phyloP scores from a whole-genome alignment of 2,797 vertebrate species.

The Poeciliopsis gracilis region DNA sequence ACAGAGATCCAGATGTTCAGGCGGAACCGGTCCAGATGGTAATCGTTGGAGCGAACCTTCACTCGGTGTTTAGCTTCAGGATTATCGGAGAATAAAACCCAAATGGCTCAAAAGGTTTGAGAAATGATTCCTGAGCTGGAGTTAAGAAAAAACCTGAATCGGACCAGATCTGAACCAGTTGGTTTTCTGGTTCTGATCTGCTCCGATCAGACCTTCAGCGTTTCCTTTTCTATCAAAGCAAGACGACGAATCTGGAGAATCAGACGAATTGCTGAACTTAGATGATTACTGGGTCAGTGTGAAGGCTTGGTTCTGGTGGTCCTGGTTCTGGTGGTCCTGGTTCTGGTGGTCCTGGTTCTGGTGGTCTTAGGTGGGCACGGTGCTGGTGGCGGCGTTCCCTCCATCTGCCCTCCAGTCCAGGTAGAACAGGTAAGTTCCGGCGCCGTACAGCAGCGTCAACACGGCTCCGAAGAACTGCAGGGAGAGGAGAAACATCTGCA shows the following conservation, averaged over 20 bases:
- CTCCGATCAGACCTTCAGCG: background rate
- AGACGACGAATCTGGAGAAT: background rate
- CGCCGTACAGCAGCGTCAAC: slow-evolving; percentile 82
- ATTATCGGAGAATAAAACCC: too few species aligned
- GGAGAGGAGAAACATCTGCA: background rate
- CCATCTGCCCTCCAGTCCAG: slow-evolving; percentile 84
- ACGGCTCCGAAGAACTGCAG: slow-evolving; percentile 88
- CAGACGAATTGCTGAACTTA: background rate
- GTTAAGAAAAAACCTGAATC: too few species aligned
- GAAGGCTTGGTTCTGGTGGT: background rate
- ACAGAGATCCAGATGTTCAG: background rate
- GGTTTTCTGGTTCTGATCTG: background rate
- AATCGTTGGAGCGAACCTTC: too few species aligned
- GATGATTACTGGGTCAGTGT: background rate
- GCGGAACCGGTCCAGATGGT: too few species aligned
- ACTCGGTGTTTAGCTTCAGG: too few species aligned
- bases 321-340: background rate
- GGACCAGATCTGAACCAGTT: too few species aligned
- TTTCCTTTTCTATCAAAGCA: background rate
- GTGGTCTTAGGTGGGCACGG: slow-evolving; percentile 75
- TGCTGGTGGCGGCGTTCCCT: slow-evolving; percentile 84
- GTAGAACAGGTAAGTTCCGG: slow-evolving; percentile 88
- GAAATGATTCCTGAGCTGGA: too few species aligned
- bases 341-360: background rate
- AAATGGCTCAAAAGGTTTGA: too few species aligned